phyloP scores from a whole-genome alignment of 2,888 invertebrate species.

The Chrysolina americana region DNA sequence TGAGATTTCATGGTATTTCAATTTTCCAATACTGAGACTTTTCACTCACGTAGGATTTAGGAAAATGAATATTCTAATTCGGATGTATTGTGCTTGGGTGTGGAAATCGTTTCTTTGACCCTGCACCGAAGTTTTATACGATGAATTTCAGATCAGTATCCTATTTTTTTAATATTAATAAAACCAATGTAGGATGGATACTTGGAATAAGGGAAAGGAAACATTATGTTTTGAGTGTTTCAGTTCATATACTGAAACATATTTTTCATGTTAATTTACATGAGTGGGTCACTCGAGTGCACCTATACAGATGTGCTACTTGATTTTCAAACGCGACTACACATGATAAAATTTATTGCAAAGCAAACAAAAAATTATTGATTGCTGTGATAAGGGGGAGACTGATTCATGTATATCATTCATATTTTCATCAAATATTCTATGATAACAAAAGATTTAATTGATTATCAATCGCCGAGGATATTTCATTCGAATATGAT shows the following conservation, averaged over 20 bases:
- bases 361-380: conserved; percentile 21
- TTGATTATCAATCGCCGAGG: background rate
- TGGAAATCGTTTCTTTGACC: no score
- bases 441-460: conserved; percentile 16
- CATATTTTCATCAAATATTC: conserved; percentile 13
- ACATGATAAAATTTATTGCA: conserved; percentile 20
- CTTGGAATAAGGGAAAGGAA: no score
- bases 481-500: conserved; percentile 8
- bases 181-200: no score
- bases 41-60: no score
- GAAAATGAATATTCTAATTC: no score
- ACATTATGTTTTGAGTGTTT: background rate
- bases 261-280: background rate
- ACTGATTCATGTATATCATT: conserved; percentile 11
- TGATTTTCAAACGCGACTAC: conserved; percentile 16
- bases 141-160: no score
- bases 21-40: no score
- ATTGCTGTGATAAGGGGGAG: conserved; percentile 1
- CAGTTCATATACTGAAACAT: background rate
- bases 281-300: conserved; percentile 1
- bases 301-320: conserved; percentile 20
- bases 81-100: no score
- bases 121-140: no score
- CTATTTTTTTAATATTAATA: no score
- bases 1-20: no score